A percentile compares a stretch with the other conserved stretches of the same genome.
These are phyloP conservation scores for Podarcis lilfordi DNA, from an alignment of 2,797 vertebrate genomes.

Conservation along the genomic window DNA sequence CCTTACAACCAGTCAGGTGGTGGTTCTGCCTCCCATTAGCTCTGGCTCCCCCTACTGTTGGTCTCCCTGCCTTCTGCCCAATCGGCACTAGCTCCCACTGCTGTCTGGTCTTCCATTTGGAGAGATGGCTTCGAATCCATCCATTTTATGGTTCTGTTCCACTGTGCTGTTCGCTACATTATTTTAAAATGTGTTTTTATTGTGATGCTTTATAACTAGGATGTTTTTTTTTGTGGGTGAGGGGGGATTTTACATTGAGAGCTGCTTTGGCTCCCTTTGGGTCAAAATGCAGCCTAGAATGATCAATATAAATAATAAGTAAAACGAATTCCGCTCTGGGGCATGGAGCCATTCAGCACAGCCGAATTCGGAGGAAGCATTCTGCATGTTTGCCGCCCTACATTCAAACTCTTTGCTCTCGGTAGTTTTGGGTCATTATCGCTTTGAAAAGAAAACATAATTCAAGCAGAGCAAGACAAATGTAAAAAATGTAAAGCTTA, in stretches of 20 bases:
- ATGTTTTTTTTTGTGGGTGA: no score
- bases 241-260: neutral
- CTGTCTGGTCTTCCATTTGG: neutral
- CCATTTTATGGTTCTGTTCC: neutral
- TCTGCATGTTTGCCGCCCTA: neutral
- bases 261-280: neutral
- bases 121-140: no score
- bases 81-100: no score
- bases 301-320: neutral
- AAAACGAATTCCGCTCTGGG: neutral
- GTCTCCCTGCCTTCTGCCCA: no score
- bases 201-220: neutral
- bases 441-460: slow-evolving; percentile 1
- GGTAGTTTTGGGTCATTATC: neutral
- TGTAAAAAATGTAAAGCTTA: slow-evolving; percentile 11
- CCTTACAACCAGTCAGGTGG: no score
- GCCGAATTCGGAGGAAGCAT: neutral
- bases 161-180: neutral
- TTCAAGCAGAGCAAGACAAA: neutral
- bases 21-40: no score
- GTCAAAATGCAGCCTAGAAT: neutral
- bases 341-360: neutral
- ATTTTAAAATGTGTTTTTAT: neutral
- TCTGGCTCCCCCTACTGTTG: no score
- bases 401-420: neutral